Base-by-base conservation (phyloP, 2,113 vertebrate species). In the Axis porcinus region DNA sequence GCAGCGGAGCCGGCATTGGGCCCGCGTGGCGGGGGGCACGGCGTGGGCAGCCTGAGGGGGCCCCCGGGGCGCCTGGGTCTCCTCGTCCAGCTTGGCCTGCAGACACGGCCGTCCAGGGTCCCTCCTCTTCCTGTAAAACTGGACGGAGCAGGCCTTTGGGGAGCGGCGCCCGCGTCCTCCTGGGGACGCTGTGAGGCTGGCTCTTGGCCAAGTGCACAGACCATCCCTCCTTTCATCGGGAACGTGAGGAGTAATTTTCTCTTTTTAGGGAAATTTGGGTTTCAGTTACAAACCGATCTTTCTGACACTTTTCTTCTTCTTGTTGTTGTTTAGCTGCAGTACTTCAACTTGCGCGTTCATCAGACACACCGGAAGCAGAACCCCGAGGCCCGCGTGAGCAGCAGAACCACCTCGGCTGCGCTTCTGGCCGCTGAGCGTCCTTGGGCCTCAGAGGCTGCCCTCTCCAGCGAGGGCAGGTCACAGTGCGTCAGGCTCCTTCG, bases 91-190 rank as follows among this genome's bases (percentile, higher is more conserved):
- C 36, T 25, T 40, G 10, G 25, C 47, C 12, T 25, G 10, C 4
- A 58, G 43, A 36, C 30, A 14, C 10, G 2, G 16, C 81, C 1
- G 2, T 43, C 33, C 6, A 9, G 3, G 0, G 28, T 13, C 4
- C 25, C 9, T 81, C 27, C 74, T 64, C 43, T 3, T 8, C 4
- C 19, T 30, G 28, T 57, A 2, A 43, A 1, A 12, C 17, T 78
- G 36, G 89, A 62, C 2, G 21, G 3, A 14, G 9, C 28, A 5
- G 76, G 12, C 4, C 54, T 40, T 57, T 28, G 33, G 54, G 54
- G 12, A 11, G n/a, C 13, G 1, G 25, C 0, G 1, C 19, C 25
- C 2, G 0, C 2, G 0, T 58, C 13, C 2, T 45, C 57, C 33
- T 2, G 6, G 7, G 6, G 58, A 30, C 3, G 5, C 33, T 15